Base-by-base conservation (phyloP, 2,113 vertebrate genomes). In the Rhineura floridana region DNA sequence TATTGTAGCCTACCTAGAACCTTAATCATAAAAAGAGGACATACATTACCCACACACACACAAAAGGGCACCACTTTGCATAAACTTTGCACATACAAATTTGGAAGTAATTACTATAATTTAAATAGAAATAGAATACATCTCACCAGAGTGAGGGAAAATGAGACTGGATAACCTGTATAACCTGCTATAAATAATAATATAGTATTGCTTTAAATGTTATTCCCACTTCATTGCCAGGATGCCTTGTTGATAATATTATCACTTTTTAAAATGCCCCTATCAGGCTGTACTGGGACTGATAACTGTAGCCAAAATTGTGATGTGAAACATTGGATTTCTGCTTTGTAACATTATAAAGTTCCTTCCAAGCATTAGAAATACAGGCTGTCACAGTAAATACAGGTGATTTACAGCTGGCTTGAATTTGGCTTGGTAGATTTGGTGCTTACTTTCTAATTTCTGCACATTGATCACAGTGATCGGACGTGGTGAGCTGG, bases 351-450 rank as follows among this genome's bases (percentile, higher is more conserved):
- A 89, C 81, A 17, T 3, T 84, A 1, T 9, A 44, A 2, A 62
- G 77, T 75, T 65, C 80, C 6, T 65, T 87, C 86, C 87, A 85
- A 23, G 0, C 30, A 77, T 91, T 39, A 48, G 13, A 87, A 87
- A 30, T 0, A 1, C 33, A 84, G 30, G 9, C 1, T 62, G 13
- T 72, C 70, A 46, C 36, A 6, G 2, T 81, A 39, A 78, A 78
- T 48, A 59, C 3, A 86, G n/a, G 0, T 8, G 1, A 28, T 9
- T 5, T 0, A 0, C 42, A 36, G 6, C 6, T 10, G 72, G 86
- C n/a, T 65, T 25, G 76, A 0, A 46, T 10, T 21, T 87, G 4
- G 33, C 1, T 4, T 81, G 62, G 87, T 19, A 36, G 7, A 84
- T 33, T 0, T 19, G 63, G 55, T 83, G 33, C 55, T 73, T 73